Base-by-base conservation (phyloP, 2,113 vertebrate species). In the Camelus dromedarius region DNA sequence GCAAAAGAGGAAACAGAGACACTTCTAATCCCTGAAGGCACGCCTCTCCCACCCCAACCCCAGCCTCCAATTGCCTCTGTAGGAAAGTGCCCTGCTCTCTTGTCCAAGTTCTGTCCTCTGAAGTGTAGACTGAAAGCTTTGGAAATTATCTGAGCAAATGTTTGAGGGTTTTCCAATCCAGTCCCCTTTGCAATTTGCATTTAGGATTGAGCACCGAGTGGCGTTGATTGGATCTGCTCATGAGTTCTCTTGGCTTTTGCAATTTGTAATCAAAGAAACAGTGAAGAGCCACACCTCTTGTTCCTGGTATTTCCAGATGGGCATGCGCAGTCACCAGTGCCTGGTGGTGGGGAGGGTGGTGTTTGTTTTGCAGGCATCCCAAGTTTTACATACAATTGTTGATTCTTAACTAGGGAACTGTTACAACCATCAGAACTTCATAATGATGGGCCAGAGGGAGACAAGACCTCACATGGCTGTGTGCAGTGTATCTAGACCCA, bases 401-500 rank as follows among this genome's bases (percentile, higher is more conserved):
- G 8, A 52, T 72, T 92, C 92, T 97, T 92, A 87, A 92, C 80
- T 88, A 93, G 19, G 12, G 14, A 84, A 79, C 64, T 87, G 75
- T 90, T 60, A 32, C 38, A 66, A 77, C 60, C 46, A 77, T 72
- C 52, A 28, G 82, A 96, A 86, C 73, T 85, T 84, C 24, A 58
- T 5, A 70, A 16, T 70, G 83, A 75, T 15, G 24, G 46, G 19
- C 56, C 58, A 9, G n/a, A 93, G 48, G n/a, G 92, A 88, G 20
- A 62, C 2, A 76, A 64, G 35, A 30, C 22, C 28, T 64, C 80
- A 69, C 52, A 46, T 0, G 13, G 38, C 28, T 70, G 0, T 6
- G 19, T 54, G 30, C 42, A 32, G 42, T 42, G 2, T 24, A 81
- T 20, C 75, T 56, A 85, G 58, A 94, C 64, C 4, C 48, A 84